These are phyloP conservation scores for Anolis carolinensis DNA, from an alignment of 2,113 vertebrate genomes.

Conservation along the genomic window DNA sequence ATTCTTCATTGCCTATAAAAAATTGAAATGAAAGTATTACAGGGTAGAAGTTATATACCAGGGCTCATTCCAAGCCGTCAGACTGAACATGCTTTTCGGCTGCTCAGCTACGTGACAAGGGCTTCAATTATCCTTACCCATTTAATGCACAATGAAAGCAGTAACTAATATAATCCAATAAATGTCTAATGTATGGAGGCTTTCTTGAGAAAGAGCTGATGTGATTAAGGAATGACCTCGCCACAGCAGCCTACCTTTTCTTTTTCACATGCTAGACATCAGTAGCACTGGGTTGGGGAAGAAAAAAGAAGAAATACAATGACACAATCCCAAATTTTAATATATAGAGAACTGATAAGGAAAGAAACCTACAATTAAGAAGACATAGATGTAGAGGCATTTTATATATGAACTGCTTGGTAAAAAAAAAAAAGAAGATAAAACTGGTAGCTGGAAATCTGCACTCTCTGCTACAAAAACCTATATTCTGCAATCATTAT, in stretches of 20 bases:
- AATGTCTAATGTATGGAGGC: slow-evolving; percentile 67
- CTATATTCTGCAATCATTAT: not conserved
- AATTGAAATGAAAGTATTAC: not conserved
- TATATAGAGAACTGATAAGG: not conserved
- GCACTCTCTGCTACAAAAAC: not conserved
- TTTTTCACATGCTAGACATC: not conserved
- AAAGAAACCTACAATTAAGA: not conserved
- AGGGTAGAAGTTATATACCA: rapidly evolving
- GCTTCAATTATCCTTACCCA: slow-evolving; percentile 55
- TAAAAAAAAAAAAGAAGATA: not conserved
- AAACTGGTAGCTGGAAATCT: not conserved
- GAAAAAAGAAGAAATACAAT: not conserved
- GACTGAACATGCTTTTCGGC: slow-evolving; percentile 6
- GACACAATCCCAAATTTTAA: not conserved
- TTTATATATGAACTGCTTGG: not conserved
- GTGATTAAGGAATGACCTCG: slow-evolving; percentile 63
- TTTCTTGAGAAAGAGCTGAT: slow-evolving; percentile 49
- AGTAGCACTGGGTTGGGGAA: not conserved
- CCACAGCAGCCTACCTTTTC: slow-evolving; percentile 56
- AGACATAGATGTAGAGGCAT: not conserved
- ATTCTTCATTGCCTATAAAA: not conserved
- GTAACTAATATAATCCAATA: slow-evolving; percentile 60
- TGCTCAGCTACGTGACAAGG: slow-evolving; percentile 28
- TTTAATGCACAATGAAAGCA: slow-evolving; percentile 46
- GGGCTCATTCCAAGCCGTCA: not conserved